Evolutionary conservation across 2,888 invertebrate species (phyloP).

Genomic region (Drosophila macrospina): DNA sequence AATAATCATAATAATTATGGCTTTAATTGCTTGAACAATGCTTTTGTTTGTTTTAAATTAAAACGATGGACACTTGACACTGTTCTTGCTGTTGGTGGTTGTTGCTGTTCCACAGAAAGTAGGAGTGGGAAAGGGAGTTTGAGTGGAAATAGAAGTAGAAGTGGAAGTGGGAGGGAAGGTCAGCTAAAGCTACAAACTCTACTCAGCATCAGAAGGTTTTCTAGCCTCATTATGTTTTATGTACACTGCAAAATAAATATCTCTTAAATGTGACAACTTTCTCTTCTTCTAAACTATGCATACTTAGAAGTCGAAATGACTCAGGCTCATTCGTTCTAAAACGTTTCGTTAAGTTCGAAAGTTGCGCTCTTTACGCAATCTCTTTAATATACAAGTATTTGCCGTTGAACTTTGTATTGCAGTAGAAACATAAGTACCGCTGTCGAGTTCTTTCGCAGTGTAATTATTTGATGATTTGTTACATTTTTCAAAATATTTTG

Average conservation of each 20-base stretch:
- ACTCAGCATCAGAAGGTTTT: slow-evolving; percentile 8
- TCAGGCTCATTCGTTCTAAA: no score
- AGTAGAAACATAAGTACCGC: no score
- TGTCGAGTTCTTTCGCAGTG: not conserved
- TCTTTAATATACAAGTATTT: no score
- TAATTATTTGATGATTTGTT: slow-evolving; percentile 21
- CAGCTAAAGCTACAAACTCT: slow-evolving; percentile 14
- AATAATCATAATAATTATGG: slow-evolving; percentile 66
- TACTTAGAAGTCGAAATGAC: no score
- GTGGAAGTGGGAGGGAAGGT: not conserved
- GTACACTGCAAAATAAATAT: not conserved
- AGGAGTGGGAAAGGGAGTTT: not conserved
- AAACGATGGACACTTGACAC: slow-evolving; percentile 63
- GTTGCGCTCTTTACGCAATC: no score
- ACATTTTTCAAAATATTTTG: slow-evolving; percentile 15
- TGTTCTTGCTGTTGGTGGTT: slow-evolving; percentile 19
- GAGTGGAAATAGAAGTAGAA: not conserved
- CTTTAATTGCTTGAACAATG: slow-evolving; percentile 70
- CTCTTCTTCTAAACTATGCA: no score
- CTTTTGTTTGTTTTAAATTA: slow-evolving; percentile 71
- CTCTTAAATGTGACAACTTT: no score
- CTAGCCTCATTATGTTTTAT: slow-evolving; percentile 6
- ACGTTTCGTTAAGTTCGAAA: no score
- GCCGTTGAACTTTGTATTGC: no score
- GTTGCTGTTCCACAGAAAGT: slow-evolving; percentile 3